Evolutionary conservation across 2,888 invertebrate genomes (phyloP).

Genomic region (Sthenelais limicola): DNA sequence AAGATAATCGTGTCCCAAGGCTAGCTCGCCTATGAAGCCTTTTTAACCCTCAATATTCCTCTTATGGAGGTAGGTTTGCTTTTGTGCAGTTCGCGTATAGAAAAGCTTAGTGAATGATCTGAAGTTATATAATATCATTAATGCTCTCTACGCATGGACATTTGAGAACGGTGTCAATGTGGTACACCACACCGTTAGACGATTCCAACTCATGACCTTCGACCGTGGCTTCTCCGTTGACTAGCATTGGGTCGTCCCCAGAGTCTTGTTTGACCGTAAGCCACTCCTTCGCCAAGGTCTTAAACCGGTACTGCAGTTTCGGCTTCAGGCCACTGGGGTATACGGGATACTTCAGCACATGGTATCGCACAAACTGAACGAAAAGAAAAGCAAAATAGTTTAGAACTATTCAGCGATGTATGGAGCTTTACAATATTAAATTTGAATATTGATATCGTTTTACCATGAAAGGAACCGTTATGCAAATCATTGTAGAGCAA

Average conservation of each 20-base stretch:
- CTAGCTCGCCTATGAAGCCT: too few species aligned
- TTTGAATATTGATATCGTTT: too few species aligned
- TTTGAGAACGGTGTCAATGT: conserved; percentile 71
- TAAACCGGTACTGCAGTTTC: conserved; percentile 43
- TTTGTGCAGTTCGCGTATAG: too few species aligned
- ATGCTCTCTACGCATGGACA: conserved; percentile 44
- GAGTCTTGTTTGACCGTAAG: conserved; percentile 33
- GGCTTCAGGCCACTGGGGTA: conserved; percentile 36
- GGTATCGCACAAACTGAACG: conserved; percentile 72
- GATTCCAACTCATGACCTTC: conserved; percentile 74
- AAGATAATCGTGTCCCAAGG: too few species aligned
- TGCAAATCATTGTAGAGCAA: too few species aligned
- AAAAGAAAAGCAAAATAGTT: conserved; percentile 17
- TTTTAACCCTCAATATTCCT: too few species aligned
- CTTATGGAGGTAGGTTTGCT: too few species aligned
- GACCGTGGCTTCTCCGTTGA: conserved; percentile 65
- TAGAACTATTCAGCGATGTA: too few species aligned
- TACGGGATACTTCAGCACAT: conserved; percentile 64
- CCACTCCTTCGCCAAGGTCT: conserved; percentile 46
- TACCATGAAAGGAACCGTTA: too few species aligned
- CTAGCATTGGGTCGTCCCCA: conserved; percentile 34
- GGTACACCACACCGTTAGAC: conserved; percentile 74
- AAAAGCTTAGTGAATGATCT: too few species aligned
- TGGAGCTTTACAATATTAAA: too few species aligned
- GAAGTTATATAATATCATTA: too few species aligned